Percentiles rank a stretch among this genome's conserved stretches.
These are phyloP conservation scores for Hypolimnas misippus DNA, from an alignment of 2,888 invertebrate genomes.

Conservation along the genomic window DNA sequence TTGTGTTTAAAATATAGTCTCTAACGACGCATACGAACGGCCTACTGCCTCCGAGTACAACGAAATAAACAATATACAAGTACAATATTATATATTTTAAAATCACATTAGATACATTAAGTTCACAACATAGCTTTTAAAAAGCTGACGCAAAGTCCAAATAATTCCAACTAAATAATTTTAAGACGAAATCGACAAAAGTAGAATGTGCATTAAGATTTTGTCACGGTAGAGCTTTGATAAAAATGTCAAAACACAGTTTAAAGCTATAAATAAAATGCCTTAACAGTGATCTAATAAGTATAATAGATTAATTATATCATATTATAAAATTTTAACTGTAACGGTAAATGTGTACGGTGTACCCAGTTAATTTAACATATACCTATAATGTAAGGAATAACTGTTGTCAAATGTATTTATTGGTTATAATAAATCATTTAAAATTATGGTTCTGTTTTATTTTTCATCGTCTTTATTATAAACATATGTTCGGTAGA, in stretches of 20 bases:
- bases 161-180: constrained; percentile 24
- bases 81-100: constrained; percentile 23
- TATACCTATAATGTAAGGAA: constrained; percentile 61
- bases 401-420: constrained; percentile 83
- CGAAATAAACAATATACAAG: constrained; percentile 41
- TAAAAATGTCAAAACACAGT: constrained; percentile 22
- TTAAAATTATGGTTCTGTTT: constrained; percentile 51
- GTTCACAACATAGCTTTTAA: constrained; percentile 27
- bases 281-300: constrained; percentile 62
- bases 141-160: constrained; percentile 32
- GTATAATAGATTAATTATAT: constrained; percentile 40
- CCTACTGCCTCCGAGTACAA: constrained; percentile 44
- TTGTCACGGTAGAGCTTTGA: constrained; percentile 12
- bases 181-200: constrained; percentile 21
- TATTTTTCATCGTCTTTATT: not conserved
- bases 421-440: constrained; percentile 79
- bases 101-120: constrained; percentile 13
- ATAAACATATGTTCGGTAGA: not conserved
- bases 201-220: constrained; percentile 15
- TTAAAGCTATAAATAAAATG: constrained; percentile 40
- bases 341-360: constrained; percentile 39
- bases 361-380: constrained; percentile 56
- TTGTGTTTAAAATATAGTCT: constrained; percentile 12
- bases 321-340: constrained; percentile 30
- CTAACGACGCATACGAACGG: constrained; percentile 10